Percentiles rank a stretch among this genome's conserved stretches.
Evolutionary conservation across 2,888 invertebrate species (phyloP).

Genomic region (Phasia obesa): DNA sequence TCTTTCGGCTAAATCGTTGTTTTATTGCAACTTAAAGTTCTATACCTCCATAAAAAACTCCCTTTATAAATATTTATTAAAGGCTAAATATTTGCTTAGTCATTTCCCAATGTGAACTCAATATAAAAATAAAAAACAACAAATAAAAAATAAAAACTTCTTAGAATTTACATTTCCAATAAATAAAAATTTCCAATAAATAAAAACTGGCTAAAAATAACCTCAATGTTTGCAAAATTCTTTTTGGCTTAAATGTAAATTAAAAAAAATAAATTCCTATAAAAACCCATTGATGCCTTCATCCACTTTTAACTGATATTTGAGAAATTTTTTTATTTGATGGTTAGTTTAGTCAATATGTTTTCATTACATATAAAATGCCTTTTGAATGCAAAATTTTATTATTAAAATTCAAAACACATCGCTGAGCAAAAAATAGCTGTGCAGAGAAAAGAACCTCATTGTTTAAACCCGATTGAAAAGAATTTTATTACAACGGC

Average conservation of each 20-base stretch:
- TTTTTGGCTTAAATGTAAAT: too few species aligned
- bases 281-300: slow-evolving; percentile 52
- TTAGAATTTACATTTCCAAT: slow-evolving; percentile 22
- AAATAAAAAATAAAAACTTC: background rate
- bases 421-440: slow-evolving; percentile 19
- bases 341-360: slow-evolving; percentile 7
- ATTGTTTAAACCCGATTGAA: slow-evolving; percentile 10
- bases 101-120: slow-evolving; percentile 40
- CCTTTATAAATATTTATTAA: too few species aligned
- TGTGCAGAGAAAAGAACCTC: slow-evolving; percentile 9
- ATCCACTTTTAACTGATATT: slow-evolving; percentile 50
- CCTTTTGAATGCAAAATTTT: background rate
- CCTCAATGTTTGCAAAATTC: background rate
- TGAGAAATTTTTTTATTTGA: slow-evolving; percentile 31
- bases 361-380: background rate
- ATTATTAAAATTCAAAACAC: slow-evolving; percentile 57
- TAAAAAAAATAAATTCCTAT: slow-evolving; percentile 1
- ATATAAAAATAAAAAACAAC: slow-evolving; percentile 33
- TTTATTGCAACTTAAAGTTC: too few species aligned
- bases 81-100: slow-evolving; percentile 55
- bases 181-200: slow-evolving; percentile 14
- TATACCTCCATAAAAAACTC: too few species aligned
- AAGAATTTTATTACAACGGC: slow-evolving; percentile 9
- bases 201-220: slow-evolving; percentile 6
- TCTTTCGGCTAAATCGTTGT: too few species aligned